phyloP scores from a whole-genome alignment of 2,797 vertebrate genomes.

The Hydrolagus colliei region DNA sequence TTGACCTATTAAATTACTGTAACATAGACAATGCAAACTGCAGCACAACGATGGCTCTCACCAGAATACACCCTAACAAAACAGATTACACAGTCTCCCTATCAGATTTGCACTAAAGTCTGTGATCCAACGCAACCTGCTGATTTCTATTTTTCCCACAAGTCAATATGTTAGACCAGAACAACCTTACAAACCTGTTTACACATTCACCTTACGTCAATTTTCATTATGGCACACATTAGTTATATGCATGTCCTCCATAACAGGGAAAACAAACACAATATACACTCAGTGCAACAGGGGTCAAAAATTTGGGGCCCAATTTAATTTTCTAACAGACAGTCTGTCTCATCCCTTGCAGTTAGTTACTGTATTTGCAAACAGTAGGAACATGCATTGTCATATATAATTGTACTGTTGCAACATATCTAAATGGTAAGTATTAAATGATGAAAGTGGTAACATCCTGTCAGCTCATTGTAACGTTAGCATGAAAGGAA shows the following conservation, averaged over 20 bases:
- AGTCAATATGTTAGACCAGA: background rate
- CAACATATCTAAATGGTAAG: too few relatives aligned
- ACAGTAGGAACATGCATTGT: conserved; percentile 3
- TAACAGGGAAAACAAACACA: background rate
- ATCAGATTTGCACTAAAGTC: background rate
- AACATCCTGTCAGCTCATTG: too few relatives aligned
- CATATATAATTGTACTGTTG: too few relatives aligned
- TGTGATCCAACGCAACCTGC: background rate
- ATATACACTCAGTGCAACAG: background rate
- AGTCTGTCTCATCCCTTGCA: background rate
- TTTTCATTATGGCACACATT: background rate
- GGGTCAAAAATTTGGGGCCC: background rate
- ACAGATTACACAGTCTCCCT: background rate
- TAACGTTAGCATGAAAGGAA: too few relatives aligned
- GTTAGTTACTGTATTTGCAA: background rate
- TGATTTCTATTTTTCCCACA: too few relatives aligned
- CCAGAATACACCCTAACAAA: background rate
- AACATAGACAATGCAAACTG: background rate
- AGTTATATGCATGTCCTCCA: background rate
- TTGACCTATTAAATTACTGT: background rate
- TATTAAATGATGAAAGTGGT: too few relatives aligned
- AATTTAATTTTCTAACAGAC: conserved; percentile 11
- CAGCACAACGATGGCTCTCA: background rate
- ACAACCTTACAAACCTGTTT: background rate
- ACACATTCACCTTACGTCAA: background rate